Base-by-base conservation (phyloP, 2,113 vertebrate species). In the Grus americana region DNA sequence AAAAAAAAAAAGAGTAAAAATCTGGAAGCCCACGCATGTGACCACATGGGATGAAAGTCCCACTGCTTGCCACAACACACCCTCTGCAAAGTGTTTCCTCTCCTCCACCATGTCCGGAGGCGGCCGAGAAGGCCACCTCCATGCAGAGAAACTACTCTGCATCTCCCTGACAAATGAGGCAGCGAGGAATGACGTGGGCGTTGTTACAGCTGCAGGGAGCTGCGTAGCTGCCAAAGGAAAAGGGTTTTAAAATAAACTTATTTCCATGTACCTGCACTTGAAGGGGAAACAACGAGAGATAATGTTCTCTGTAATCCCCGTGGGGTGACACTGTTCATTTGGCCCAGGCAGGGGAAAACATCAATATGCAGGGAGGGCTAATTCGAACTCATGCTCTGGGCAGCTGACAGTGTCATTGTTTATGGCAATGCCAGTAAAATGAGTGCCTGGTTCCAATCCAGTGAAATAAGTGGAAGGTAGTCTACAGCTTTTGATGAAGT, bases 301-400 rank as follows among this genome's bases (percentile, higher is more conserved):
- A 59, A 36, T 0, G 6, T 71, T 58, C 63, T 68, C 38, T 1
- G 2, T 67, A 58, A 50, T 42, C 44, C 46, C 1, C 0, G 13
- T 0, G 0, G 9, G 10, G 36, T 46, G 54, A 16, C n/a, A 18
- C 16, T 32, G 12, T 13, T 76, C 3, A 0, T 59, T 67, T 73
- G 36, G 19, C 26, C 3, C 52, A 66, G 24, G n/a, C 42, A 88
- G 14, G 6, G 36, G 22, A 55, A 91, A 81, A 4, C 38, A n/a
- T 23, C 8, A 5, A 11, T 79, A 68, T 42, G 14, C 16, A 59
- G 65, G 16, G 23, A 52, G 36, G 30, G 46, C 1, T 1, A 73
- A 87, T 70, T 80, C 50, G 57, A 40, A 7, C n/a, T 20, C 3
- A 1, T 26, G 59, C 21, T 86, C 34, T 52, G 34, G 36, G 68